Conservation (phyloP, 2,888 invertebrate genomes). For the Protodeltote pygarga region DNA sequence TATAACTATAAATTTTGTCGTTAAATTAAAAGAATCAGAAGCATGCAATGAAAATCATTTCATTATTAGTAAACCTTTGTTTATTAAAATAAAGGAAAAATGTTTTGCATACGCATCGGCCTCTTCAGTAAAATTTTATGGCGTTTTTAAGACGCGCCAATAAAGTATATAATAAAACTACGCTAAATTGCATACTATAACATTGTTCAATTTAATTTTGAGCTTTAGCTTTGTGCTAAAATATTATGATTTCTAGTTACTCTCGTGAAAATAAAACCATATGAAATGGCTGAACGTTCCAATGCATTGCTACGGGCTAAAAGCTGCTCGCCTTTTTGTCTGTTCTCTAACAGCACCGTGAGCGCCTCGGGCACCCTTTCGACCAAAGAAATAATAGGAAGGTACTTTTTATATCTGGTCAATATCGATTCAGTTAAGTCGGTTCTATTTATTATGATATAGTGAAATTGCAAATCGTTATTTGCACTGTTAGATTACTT, state of each 20-base stretch:
- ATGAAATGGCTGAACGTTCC: slow-evolving; percentile 6
- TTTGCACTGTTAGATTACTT: too few relatives aligned
- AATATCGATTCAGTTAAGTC: too few relatives aligned
- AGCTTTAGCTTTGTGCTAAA: background rate
- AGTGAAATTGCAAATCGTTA: too few relatives aligned
- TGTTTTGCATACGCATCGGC: slow-evolving; percentile 1
- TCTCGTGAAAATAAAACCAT: slow-evolving; percentile 1
- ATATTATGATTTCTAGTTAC: slow-evolving; percentile 3
- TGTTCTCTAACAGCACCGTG: too few relatives aligned
- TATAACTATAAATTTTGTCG: too few relatives aligned
- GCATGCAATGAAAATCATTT: too few relatives aligned
- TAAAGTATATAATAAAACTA: slow-evolving; percentile 3
- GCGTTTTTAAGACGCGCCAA: background rate
- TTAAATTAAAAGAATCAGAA: too few relatives aligned
- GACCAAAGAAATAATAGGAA: background rate
- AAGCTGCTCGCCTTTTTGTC: slow-evolving; percentile 2
- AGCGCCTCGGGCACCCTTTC: background rate
- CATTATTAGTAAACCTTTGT: too few relatives aligned
- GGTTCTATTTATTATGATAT: too few relatives aligned
- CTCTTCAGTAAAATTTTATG: background rate
- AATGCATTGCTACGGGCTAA: background rate
- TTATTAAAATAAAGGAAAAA: background rate
- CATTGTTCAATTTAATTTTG: background rate
- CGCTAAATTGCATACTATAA: slow-evolving; percentile 13
- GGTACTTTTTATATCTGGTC: too few relatives aligned